Evolutionary conservation across 1,140 invertebrate genomes (phyloP).

Genomic region (Magallana angulata): DNA sequence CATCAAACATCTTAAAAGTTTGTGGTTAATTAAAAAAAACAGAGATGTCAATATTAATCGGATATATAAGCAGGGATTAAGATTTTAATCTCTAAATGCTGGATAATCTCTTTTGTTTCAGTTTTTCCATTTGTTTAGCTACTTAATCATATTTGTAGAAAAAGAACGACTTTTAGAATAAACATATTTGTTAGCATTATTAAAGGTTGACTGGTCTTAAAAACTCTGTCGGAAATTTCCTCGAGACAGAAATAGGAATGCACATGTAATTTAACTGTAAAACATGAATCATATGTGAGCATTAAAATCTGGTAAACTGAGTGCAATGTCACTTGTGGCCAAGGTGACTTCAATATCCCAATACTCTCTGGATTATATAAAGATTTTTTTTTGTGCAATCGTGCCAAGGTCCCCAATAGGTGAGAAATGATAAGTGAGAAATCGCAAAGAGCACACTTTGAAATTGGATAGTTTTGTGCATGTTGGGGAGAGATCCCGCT

Average conservation of each 20-base stretch:
- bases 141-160: too few relatives aligned
- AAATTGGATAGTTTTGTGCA: conserved; percentile 22
- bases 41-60: too few relatives aligned
- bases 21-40: too few relatives aligned
- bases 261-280: not conserved
- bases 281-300: too few relatives aligned
- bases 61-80: too few relatives aligned
- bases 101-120: too few relatives aligned
- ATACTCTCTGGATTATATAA: not conserved
- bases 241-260: not conserved
- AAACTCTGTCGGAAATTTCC: not conserved
- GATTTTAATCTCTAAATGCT: too few relatives aligned
- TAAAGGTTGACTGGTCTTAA: not conserved
- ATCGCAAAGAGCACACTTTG: not conserved
- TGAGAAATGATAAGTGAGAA: not conserved
- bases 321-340: not conserved
- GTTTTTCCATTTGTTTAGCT: too few relatives aligned
- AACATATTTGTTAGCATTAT: conserved; percentile 1
- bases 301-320: not conserved
- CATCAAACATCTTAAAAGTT: too few relatives aligned
- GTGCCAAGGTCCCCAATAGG: conserved; percentile 3
- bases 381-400: not conserved
- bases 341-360: not conserved
- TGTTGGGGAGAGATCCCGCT: conserved; percentile 9
- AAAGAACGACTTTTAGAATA: too few relatives aligned